Evolutionary conservation across 2,888 invertebrate genomes (phyloP).

Genomic region (Lydus trimaculatus): DNA sequence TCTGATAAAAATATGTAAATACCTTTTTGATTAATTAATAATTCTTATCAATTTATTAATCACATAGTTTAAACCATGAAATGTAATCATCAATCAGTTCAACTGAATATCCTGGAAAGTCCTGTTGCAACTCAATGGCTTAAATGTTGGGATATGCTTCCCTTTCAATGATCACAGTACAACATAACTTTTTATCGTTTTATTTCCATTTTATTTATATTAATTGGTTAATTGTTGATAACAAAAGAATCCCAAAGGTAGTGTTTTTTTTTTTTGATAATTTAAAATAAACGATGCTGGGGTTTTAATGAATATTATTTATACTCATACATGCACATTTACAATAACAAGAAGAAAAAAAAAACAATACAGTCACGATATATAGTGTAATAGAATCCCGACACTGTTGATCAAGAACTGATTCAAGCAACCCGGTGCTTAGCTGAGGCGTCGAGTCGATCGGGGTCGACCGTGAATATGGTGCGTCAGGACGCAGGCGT

Average conservation of each 20-base stretch:
- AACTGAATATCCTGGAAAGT: background rate
- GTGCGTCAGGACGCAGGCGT: constrained; percentile 7
- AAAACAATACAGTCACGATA: background rate
- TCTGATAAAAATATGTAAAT: background rate
- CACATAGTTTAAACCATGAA: background rate
- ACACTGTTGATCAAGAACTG: constrained; percentile 5
- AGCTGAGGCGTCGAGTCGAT: constrained; percentile 3
- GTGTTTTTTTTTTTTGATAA: background rate
- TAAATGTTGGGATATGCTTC: background rate
- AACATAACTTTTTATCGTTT: background rate
- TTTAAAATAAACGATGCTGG: background rate
- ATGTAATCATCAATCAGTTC: background rate
- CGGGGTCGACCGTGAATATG: constrained; percentile 6
- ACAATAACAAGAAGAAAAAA: background rate
- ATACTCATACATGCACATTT: background rate
- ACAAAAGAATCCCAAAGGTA: background rate
- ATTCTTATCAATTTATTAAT: background rate
- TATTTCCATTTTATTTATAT: background rate
- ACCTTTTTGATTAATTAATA: background rate
- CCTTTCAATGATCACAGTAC: background rate
- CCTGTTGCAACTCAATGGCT: background rate
- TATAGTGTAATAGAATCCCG: background rate
- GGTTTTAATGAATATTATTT: background rate
- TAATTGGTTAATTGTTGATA: background rate
- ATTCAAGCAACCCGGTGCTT: constrained; percentile 6